Base-by-base conservation (phyloP, 2,113 vertebrate species). In the Alligator sinensis region DNA sequence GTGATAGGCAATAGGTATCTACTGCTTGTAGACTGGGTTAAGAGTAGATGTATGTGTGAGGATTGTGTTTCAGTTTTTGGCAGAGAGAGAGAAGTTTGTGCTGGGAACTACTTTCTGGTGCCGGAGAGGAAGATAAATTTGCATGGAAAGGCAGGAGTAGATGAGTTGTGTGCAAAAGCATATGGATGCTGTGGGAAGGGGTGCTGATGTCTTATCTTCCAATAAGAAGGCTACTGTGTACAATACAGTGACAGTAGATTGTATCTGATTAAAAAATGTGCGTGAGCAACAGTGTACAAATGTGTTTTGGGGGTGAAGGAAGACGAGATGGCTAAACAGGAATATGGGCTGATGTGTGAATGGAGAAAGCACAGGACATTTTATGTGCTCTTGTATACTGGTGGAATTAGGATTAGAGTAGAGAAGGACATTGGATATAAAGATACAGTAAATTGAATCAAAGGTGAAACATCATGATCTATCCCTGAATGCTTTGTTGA, bases 321-420 rank as follows among this genome's bases (percentile, higher is more conserved):
- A 82, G 95, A 77, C 68, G 27, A 88, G 86, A 92, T 84, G 30
- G 83, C 72, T 91, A 92, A 95, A 79, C 1, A 5, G 70, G 86
- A 94, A 84, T 87, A 77, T 77, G 86, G 38, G 19, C 81, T 72
- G 83, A 47, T 80, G 87, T 5, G 38, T 90, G 86, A 62, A 47
- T 59, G 87, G 91, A 4, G 0, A 59, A 78, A 62, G 86, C 59
- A 57, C 25, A 5, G 0, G 72, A 34, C 0, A 6, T 58, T 75
- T 5, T 58, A 1, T 34, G 59, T 63, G 5, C 87, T 84, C 91
- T 82, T 93, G 63, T 55, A 60, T 87, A 25, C 59, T 82, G 85
- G 47, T 62, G 28, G n/a, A 91, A 15, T 15, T 80, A 2, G 16
- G 11, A 30, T 9, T 21, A n/a, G 24, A n/a, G 19, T 90, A 80